These are phyloP conservation scores for Scotopteryx bipunctaria DNA, from an alignment of 2,888 invertebrate species.

Conservation along the genomic window DNA sequence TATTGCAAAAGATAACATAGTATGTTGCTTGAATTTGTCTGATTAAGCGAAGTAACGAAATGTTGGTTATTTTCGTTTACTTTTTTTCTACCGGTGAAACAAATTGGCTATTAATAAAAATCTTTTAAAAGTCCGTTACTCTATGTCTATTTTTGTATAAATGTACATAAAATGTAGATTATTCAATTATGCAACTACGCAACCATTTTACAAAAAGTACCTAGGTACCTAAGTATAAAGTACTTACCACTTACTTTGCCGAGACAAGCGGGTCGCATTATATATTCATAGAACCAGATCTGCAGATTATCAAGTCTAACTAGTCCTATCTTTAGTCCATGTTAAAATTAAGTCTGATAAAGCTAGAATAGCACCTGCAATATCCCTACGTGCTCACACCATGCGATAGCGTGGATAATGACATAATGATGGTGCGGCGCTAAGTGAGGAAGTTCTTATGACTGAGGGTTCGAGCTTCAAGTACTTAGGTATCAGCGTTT, in stretches of 20 bases:
- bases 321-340: conserved; percentile 19
- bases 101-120: no score
- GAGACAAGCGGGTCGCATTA: conserved; percentile 10
- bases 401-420: conserved; percentile 12
- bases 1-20: conserved; percentile 6
- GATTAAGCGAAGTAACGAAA: no score
- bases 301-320: conserved; percentile 24
- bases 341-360: conserved; percentile 12
- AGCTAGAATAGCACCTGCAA: conserved; percentile 8
- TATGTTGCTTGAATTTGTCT: no score
- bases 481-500: background rate
- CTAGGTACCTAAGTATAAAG: background rate
- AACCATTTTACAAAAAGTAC: background rate
- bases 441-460: conserved; percentile 13
- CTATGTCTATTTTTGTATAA: no score
- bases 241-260: conserved; percentile 12
- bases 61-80: no score
- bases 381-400: conserved; percentile 11
- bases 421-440: conserved; percentile 7
- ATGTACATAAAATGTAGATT: background rate
- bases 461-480: background rate
- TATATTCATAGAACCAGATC: conserved; percentile 25
- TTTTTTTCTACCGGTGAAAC: no score
- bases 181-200: background rate
- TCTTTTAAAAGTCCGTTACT: no score